Conservation (phyloP, 1,140 invertebrate genomes). For the Trissolcus basalis region DNA sequence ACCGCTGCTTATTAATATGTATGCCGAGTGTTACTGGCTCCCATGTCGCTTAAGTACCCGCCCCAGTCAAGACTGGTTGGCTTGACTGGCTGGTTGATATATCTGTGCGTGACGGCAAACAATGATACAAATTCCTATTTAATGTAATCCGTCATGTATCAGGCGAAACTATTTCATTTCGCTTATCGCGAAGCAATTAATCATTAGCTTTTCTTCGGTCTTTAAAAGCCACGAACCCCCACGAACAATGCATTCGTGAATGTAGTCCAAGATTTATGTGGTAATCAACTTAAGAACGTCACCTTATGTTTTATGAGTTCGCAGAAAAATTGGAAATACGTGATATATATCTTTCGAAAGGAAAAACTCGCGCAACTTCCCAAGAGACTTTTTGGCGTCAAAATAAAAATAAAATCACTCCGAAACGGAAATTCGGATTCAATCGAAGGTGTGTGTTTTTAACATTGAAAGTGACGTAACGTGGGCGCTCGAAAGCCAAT, state of each 20-base stretch:
- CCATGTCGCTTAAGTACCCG: constrained; percentile 58
- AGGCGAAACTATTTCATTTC: constrained; percentile 40
- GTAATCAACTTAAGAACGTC: constrained; percentile 30
- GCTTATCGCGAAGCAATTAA: constrained; percentile 31
- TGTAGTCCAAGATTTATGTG: constrained; percentile 29
- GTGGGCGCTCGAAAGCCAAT: not conserved
- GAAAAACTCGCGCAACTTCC: not conserved
- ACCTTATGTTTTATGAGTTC: constrained; percentile 28
- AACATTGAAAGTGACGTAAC: too few species aligned
- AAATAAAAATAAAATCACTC: too few species aligned
- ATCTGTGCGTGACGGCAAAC: constrained; percentile 54
- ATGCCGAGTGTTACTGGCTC: constrained; percentile 66
- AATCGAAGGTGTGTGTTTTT: too few species aligned
- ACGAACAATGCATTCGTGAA: constrained; percentile 17
- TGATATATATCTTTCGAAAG: constrained; percentile 6
- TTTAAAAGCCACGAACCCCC: constrained; percentile 2
- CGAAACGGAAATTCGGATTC: too few species aligned
- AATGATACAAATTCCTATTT: constrained; percentile 55
- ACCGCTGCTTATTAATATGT: constrained; percentile 73
- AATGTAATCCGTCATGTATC: constrained; percentile 46
- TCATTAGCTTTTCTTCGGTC: constrained; percentile 18
- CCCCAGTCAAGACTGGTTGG: constrained; percentile 56
- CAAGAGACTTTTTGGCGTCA: too few species aligned
- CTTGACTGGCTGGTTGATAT: constrained; percentile 41
- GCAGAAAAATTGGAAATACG: constrained; percentile 25